Evolutionary conservation across 1,140 invertebrate genomes (phyloP).

Genomic region (Steinernema khuongi): DNA sequence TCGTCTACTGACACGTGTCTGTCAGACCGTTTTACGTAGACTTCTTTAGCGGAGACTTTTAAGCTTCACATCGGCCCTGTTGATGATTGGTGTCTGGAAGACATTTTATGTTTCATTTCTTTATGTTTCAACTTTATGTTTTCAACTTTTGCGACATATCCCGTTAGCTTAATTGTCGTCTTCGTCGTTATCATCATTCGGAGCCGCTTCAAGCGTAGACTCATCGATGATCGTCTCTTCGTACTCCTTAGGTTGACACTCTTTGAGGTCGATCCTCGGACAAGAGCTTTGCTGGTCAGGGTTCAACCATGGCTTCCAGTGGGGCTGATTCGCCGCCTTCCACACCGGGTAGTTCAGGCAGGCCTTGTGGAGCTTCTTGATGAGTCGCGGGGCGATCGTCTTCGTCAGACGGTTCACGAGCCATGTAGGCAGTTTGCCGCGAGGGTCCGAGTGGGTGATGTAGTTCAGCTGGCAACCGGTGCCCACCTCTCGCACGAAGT

Average conservation of each 20-base stretch:
- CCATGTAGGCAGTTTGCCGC: conserved; percentile 74
- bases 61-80: no score
- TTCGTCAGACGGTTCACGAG: conserved; percentile 80
- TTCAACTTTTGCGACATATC: not conserved
- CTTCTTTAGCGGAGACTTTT: no score
- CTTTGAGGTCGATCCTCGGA: conserved; percentile 23
- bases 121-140: not conserved
- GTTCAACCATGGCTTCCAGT: conserved; percentile 76
- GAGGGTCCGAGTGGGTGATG: conserved; percentile 77
- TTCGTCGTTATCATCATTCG: not conserved
- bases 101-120: no score
- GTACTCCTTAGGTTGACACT: conserved; percentile 35
- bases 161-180: not conserved
- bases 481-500: conserved; percentile 62
- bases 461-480: conserved; percentile 74
- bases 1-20: no score
- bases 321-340: conserved; percentile 72
- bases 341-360: conserved; percentile 71
- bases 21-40: no score
- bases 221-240: conserved; percentile 40
- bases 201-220: conserved; percentile 1
- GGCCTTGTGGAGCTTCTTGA: conserved; percentile 75
- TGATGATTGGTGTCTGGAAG: no score
- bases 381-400: conserved; percentile 75
- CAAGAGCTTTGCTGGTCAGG: conserved; percentile 67